Evolutionary conservation across 2,113 vertebrate genomes (phyloP).

Genomic region (Illadopsis cleaveri): DNA sequence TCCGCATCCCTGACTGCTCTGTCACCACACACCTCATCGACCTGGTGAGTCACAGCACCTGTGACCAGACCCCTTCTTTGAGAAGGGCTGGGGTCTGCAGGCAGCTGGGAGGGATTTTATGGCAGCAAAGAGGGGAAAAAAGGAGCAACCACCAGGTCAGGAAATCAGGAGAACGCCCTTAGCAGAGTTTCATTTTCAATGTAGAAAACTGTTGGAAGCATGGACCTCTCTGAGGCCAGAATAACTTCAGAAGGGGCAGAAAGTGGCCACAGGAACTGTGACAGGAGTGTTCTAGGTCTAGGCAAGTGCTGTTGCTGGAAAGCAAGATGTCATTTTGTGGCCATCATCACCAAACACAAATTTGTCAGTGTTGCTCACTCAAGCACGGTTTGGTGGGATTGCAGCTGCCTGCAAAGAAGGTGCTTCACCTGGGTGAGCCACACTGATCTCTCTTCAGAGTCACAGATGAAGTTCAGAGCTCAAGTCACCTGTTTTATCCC

Average conservation of each 20-base stretch:
- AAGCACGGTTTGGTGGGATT: not conserved
- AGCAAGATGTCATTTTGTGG: not conserved
- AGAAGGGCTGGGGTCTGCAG: not conserved
- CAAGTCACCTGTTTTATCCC: not conserved
- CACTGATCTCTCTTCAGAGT: not conserved
- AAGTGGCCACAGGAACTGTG: not conserved
- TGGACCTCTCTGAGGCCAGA: not conserved
- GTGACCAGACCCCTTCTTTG: accelerated
- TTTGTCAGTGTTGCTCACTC: not conserved
- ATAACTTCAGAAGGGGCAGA: not conserved
- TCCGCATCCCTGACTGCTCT: conserved; percentile 87
- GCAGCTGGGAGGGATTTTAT: not conserved
- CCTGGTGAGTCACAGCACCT: conserved; percentile 65
- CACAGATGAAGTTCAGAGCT: not conserved
- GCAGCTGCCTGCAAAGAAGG: not conserved
- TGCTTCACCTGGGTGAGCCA: not conserved
- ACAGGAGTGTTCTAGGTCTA: not conserved
- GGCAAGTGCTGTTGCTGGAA: not conserved
- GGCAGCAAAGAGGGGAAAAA: not conserved
- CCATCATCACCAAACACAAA: not conserved
- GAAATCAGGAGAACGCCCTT: not conserved
- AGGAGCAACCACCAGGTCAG: not conserved
- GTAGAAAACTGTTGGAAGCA: not conserved
- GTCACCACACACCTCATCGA: conserved; percentile 88
- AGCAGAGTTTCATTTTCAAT: not conserved